A percentile compares a stretch with the other conserved stretches of the same genome.
These are phyloP conservation scores for Apoda limacodes DNA, from an alignment of 2,888 invertebrate genomes.

Conservation along the genomic window DNA sequence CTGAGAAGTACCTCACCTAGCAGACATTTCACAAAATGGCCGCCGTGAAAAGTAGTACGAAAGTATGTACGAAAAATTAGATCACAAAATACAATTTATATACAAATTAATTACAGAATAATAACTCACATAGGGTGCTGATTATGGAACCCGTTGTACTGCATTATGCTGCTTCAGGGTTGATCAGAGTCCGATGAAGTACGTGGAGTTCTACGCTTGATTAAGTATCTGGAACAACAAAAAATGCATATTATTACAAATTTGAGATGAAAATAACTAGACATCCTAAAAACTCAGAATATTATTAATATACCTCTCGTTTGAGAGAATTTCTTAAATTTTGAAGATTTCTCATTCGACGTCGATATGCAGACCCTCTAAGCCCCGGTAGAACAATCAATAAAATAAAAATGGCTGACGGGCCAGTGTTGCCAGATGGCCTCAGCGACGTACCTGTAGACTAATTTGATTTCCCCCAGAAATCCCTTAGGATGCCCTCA, in stretches of 20 bases:
- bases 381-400: slow-evolving; percentile 74
- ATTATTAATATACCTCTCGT: slow-evolving; percentile 51
- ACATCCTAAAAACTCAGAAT: slow-evolving; percentile 6
- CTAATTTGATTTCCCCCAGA: too few relatives aligned
- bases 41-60: slow-evolving; percentile 24
- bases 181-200: slow-evolving; percentile 27
- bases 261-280: not conserved
- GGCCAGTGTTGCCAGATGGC: too few relatives aligned
- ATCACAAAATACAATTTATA: slow-evolving; percentile 3
- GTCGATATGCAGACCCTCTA: slow-evolving; percentile 37
- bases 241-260: slow-evolving; percentile 5
- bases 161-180: slow-evolving; percentile 42
- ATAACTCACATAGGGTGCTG: slow-evolving; percentile 62
- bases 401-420: slow-evolving; percentile 36
- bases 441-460: too few relatives aligned
- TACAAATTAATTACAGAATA: slow-evolving; percentile 7
- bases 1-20: slow-evolving; percentile 42
- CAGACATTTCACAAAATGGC: slow-evolving; percentile 66
- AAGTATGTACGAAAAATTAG: slow-evolving; percentile 6
- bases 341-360: slow-evolving; percentile 46
- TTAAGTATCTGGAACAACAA: slow-evolving; percentile 49
- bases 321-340: slow-evolving; percentile 55
- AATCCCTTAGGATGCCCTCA: too few relatives aligned
- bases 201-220: slow-evolving; percentile 48
- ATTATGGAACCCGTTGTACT: slow-evolving; percentile 66